Percentiles rank a stretch among this genome's conserved stretches.
Conservation (phyloP, 2,888 invertebrate genomes). For the Scelioninae gen. 2 region DNA sequence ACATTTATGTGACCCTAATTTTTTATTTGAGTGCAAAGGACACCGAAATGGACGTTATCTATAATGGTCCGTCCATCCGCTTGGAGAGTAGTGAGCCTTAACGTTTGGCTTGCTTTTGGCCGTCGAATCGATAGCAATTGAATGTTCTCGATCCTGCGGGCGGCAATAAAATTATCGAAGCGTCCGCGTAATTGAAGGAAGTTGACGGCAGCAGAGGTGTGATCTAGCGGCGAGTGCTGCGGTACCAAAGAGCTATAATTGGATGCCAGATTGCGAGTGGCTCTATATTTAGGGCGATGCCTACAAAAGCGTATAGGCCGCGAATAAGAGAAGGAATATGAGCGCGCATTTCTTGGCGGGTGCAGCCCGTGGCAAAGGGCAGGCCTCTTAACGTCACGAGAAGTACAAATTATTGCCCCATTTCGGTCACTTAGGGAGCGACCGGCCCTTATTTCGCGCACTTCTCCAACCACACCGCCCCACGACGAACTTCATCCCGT, state of each 20-base stretch:
- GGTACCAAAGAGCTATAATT: constrained; percentile 74
- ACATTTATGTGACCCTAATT: no score
- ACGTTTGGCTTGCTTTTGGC: constrained; percentile 35
- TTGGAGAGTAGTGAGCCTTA: constrained; percentile 6
- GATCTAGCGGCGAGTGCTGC: constrained; percentile 62
- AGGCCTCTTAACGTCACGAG: constrained; percentile 74
- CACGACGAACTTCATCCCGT: constrained; percentile 50
- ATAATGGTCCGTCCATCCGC: neutral
- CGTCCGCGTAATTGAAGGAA: constrained; percentile 52
- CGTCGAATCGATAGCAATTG: constrained; percentile 52
- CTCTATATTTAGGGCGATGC: constrained; percentile 72
- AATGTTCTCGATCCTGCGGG: constrained; percentile 55
- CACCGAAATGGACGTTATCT: no score
- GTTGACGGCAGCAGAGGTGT: constrained; percentile 56
- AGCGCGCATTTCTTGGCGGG: constrained; percentile 61
- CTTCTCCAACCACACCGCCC: constrained; percentile 51
- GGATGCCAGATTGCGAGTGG: constrained; percentile 70
- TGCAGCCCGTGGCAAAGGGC: constrained; percentile 65
- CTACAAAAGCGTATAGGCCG: constrained; percentile 67
- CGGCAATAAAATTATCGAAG: constrained; percentile 64
- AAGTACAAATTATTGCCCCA: constrained; percentile 74
- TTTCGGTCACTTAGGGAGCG: constrained; percentile 74
- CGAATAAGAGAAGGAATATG: constrained; percentile 56
- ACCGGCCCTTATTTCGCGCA: constrained; percentile 72
- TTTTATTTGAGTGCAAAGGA: no score